These are phyloP conservation scores for Aplocera efformata DNA, from an alignment of 2,888 invertebrate species.

Conservation along the genomic window DNA sequence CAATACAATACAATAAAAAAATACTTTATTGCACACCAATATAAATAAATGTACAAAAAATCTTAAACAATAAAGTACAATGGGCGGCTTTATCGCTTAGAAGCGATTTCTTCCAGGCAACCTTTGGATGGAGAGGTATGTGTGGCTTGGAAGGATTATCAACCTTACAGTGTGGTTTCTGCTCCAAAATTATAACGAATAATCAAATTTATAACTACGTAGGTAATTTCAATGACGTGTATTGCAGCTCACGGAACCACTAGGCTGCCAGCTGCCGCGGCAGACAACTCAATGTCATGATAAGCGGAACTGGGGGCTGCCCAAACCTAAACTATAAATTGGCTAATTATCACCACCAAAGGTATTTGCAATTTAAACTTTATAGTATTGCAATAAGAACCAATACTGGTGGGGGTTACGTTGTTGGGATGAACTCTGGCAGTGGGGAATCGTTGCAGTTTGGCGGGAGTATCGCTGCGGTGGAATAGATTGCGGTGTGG, in stretches of 20 bases:
- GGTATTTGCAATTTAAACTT: constrained; percentile 24
- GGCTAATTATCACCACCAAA: constrained; percentile 10
- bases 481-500: constrained; percentile 35
- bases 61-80: too few relatives aligned
- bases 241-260: constrained; percentile 19
- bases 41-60: too few relatives aligned
- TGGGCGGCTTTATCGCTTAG: too few relatives aligned
- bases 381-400: constrained; percentile 18
- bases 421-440: constrained; percentile 30
- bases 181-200: too few relatives aligned
- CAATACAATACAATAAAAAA: too few relatives aligned
- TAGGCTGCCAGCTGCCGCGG: constrained; percentile 35
- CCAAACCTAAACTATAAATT: constrained; percentile 30
- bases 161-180: too few relatives aligned
- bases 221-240: too few relatives aligned
- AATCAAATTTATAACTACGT: too few relatives aligned
- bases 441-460: constrained; percentile 26
- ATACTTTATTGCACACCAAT: too few relatives aligned
- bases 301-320: constrained; percentile 56
- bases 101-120: too few relatives aligned
- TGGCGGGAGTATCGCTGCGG: constrained; percentile 26
- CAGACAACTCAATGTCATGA: constrained; percentile 59
- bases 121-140: too few relatives aligned
- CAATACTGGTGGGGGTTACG: constrained; percentile 16
- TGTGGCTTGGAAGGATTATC: too few relatives aligned